Conservation (phyloP, 2,113 vertebrate genomes). For the Jacana jacana region DNA sequence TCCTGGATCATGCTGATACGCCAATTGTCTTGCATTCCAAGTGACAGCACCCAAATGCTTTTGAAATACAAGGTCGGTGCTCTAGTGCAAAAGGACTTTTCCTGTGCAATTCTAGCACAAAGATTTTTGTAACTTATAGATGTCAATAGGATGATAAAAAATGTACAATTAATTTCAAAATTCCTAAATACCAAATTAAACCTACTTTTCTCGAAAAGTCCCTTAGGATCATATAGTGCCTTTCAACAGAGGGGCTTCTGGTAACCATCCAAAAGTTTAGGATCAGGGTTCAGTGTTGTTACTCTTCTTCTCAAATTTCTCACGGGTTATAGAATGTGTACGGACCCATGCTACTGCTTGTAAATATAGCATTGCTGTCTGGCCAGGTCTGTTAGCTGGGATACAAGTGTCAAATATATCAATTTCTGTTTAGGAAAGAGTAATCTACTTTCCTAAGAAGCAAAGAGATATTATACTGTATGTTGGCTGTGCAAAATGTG, state of each 20-base stretch:
- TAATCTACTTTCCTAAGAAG: background rate
- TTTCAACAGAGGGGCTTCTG: background rate
- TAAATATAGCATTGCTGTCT: background rate
- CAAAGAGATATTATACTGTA: background rate
- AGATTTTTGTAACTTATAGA: background rate
- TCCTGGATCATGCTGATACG: background rate
- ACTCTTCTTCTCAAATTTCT: background rate
- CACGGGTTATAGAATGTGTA: background rate
- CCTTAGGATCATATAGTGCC: background rate
- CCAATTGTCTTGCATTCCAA: slow-evolving; percentile 12
- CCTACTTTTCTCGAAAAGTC: background rate
- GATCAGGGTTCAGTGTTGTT: background rate
- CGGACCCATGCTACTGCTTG: background rate
- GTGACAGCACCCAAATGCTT: background rate
- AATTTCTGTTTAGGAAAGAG: background rate
- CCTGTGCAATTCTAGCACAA: background rate
- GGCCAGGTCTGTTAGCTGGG: background rate
- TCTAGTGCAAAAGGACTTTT: background rate
- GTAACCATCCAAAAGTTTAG: background rate
- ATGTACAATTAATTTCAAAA: background rate
- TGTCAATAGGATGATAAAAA: background rate
- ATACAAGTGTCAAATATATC: background rate
- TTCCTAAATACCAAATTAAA: background rate
- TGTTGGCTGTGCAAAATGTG: background rate
- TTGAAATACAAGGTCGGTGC: background rate